Evolutionary conservation across 2,113 vertebrate species (phyloP).

Genomic region (Leucopternis melanops): DNA sequence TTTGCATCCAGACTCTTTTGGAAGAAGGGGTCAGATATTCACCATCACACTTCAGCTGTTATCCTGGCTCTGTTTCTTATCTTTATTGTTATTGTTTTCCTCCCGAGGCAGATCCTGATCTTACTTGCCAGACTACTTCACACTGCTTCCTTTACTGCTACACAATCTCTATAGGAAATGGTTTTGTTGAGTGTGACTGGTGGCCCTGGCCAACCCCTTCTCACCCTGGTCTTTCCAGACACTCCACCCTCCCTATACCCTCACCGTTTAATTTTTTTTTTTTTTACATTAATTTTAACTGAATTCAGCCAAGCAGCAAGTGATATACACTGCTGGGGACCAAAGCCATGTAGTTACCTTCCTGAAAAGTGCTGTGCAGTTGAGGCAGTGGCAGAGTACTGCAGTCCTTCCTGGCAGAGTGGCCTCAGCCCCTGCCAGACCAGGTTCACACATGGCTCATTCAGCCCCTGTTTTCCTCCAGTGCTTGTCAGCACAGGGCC

Average conservation of each 20-base stretch:
- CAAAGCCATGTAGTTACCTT: neutral
- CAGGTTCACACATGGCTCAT: neutral
- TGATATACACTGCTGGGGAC: neutral
- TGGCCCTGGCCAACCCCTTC: neutral
- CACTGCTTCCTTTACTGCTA: neutral
- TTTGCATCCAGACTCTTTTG: neutral
- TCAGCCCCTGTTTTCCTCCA: neutral
- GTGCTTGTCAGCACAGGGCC: neutral
- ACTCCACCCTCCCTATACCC: neutral
- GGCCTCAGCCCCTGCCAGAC: neutral
- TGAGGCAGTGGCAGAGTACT: neutral
- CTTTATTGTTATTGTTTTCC: neutral
- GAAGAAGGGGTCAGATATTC: neutral
- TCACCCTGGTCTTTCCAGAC: neutral
- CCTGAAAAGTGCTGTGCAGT: neutral
- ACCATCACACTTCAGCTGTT: neutral
- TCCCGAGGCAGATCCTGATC: neutral
- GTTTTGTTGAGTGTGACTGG: neutral
- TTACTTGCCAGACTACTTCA: neutral
- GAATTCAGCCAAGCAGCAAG: neutral
- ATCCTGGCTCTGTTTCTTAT: neutral
- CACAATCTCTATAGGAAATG: neutral
- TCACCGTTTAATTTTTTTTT: neutral
- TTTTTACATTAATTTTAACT: neutral
- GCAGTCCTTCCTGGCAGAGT: neutral